Evolutionary conservation across 2,888 invertebrate species (phyloP).

Genomic region (Drosophila lutescens): DNA sequence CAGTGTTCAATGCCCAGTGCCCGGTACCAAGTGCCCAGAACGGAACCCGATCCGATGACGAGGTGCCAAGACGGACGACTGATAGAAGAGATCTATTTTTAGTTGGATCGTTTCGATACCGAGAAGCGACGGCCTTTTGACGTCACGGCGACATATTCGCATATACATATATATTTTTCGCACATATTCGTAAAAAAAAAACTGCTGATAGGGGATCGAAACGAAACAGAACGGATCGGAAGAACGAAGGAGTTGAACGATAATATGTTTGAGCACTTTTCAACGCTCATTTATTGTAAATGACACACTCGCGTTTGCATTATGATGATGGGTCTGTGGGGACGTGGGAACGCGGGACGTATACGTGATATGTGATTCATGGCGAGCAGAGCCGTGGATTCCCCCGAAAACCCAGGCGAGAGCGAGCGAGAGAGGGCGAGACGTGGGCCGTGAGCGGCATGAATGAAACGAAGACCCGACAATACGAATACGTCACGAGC

Average conservation of each 20-base stretch:
- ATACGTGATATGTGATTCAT: slow-evolving; percentile 62
- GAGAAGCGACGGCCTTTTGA: slow-evolving; percentile 32
- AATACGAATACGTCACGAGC: slow-evolving; percentile 32
- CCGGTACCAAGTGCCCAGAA: neutral
- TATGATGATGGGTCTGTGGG: neutral
- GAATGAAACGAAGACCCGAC: slow-evolving; percentile 59
- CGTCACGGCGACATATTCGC: slow-evolving; percentile 24
- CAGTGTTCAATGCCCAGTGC: no score
- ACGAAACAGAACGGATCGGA: neutral
- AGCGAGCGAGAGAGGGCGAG: neutral
- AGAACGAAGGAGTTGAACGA: neutral
- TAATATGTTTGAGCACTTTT: slow-evolving; percentile 51
- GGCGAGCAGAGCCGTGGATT: slow-evolving; percentile 59
- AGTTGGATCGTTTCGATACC: slow-evolving; percentile 8
- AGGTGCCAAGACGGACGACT: slow-evolving; percentile 32
- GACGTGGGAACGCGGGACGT: slow-evolving; percentile 4
- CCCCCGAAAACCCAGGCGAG: slow-evolving; percentile 51
- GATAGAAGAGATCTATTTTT: slow-evolving; percentile 46
- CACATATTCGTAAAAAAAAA: neutral
- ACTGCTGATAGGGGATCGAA: slow-evolving; percentile 12
- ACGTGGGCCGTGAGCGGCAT: slow-evolving; percentile 33
- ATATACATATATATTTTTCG: neutral
- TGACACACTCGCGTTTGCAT: slow-evolving; percentile 36
- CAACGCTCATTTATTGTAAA: slow-evolving; percentile 32
- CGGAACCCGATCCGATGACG: slow-evolving; percentile 24